A percentile compares a stretch with the other conserved stretches of the same genome.
These are phyloP conservation scores for Drosophila persimilis DNA, from an alignment of 1,140 invertebrate species.

Conservation along the genomic window DNA sequence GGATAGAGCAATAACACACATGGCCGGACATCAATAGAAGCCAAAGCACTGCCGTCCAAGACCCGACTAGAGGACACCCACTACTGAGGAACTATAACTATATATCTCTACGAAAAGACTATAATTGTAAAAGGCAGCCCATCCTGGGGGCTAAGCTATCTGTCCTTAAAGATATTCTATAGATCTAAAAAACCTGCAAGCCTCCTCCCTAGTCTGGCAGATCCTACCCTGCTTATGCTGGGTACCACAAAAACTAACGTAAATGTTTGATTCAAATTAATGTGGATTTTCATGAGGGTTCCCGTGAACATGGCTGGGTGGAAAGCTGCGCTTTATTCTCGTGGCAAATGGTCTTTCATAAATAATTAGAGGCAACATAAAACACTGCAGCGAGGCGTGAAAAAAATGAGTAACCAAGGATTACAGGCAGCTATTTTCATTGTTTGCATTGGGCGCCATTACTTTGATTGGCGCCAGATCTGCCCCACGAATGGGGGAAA, in stretches of 20 bases:
- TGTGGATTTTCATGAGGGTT: not conserved
- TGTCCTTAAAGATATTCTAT: too few species aligned
- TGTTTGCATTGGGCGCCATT: conserved; percentile 76
- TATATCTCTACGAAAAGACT: too few species aligned
- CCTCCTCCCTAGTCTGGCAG: too few species aligned
- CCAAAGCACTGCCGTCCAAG: too few species aligned
- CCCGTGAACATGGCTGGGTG: not conserved
- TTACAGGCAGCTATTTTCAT: conserved; percentile 78
- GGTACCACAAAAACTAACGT: conserved; percentile 32
- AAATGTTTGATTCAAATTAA: conserved; percentile 51
- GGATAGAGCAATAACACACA: not conserved
- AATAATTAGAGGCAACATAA: conserved; percentile 54
- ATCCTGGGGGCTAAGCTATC: too few species aligned
- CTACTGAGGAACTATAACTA: too few species aligned
- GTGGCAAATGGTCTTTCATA: conserved; percentile 75
- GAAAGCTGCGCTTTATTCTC: conserved; percentile 40
- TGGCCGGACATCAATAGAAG: conserved; percentile 28
- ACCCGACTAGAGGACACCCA: too few species aligned
- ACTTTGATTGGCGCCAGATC: conserved; percentile 57
- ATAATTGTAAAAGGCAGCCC: too few species aligned
- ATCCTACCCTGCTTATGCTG: too few species aligned
- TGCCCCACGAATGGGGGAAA: not conserved
- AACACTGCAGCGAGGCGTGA: conserved; percentile 24
- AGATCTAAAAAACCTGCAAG: too few species aligned
- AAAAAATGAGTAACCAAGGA: conserved; percentile 74